These are phyloP conservation scores for Camponotus vicinus DNA, from an alignment of 1,140 invertebrate species.

Conservation along the genomic window DNA sequence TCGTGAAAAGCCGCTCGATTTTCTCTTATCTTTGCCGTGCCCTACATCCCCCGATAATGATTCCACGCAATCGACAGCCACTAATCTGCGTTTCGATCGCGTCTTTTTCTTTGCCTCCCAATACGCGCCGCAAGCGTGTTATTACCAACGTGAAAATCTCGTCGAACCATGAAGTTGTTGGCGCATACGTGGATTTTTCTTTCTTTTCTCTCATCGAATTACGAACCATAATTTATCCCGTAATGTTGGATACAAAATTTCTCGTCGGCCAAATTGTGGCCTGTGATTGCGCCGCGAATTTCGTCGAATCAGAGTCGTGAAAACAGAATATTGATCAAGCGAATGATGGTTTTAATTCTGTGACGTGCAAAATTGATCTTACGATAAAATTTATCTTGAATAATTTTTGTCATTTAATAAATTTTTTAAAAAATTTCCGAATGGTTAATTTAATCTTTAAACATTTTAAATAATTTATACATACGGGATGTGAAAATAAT, in stretches of 20 bases:
- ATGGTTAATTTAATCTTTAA: neutral
- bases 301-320: neutral
- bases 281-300: constrained; percentile 21
- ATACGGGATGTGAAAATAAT: too few relatives aligned
- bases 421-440: neutral
- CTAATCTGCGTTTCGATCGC: constrained; percentile 46
- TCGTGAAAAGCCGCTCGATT: constrained; percentile 32
- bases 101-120: neutral
- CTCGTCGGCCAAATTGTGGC: constrained; percentile 18
- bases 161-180: constrained; percentile 20
- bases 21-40: constrained; percentile 19
- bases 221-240: constrained; percentile 23
- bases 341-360: neutral
- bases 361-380: neutral
- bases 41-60: constrained; percentile 45
- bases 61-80: constrained; percentile 28
- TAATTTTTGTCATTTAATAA: neutral
- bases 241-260: constrained; percentile 16
- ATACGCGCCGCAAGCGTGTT: constrained; percentile 6
- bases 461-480: neutral
- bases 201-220: constrained; percentile 10
- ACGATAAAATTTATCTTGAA: neutral
- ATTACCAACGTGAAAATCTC: constrained; percentile 50
- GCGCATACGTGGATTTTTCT: constrained; percentile 10
- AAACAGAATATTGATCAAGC: neutral